Conservation (phyloP, 2,113 vertebrate species). For the Coptodon rendalli region DNA sequence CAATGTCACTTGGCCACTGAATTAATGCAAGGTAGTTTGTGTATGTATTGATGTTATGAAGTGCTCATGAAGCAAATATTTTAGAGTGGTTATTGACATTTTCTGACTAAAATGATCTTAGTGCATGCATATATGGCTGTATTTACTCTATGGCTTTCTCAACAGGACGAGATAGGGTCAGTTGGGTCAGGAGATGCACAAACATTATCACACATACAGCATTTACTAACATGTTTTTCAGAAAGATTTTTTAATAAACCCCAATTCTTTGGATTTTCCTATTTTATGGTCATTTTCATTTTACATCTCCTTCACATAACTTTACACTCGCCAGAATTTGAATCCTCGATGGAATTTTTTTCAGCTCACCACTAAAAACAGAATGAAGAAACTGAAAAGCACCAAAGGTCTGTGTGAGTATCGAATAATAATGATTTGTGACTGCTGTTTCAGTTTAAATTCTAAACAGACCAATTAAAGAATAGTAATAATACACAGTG, state of each 20-base stretch:
- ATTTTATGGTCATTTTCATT: not conserved
- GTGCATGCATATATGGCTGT: not conserved
- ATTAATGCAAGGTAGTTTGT: not conserved
- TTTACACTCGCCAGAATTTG: not conserved
- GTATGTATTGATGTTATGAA: not conserved
- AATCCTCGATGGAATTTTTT: not conserved
- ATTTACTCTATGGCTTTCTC: not conserved
- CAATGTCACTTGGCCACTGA: not conserved
- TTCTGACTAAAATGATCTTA: not conserved
- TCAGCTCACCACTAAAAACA: not conserved
- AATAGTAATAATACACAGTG: not conserved
- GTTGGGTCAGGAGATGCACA: not conserved
- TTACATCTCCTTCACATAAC: not conserved
- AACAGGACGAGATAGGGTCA: not conserved
- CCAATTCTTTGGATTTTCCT: not conserved
- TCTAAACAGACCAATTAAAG: not conserved
- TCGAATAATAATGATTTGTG: not conserved
- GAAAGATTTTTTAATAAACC: not conserved
- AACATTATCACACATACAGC: not conserved
- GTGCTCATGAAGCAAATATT: not conserved
- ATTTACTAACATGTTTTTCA: not conserved
- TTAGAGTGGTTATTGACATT: not conserved
- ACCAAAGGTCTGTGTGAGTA: not conserved
- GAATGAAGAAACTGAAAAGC: not conserved
- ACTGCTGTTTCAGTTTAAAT: not conserved